Conservation (phyloP, 2,113 vertebrate genomes). For the Sisor rabdophorus region DNA sequence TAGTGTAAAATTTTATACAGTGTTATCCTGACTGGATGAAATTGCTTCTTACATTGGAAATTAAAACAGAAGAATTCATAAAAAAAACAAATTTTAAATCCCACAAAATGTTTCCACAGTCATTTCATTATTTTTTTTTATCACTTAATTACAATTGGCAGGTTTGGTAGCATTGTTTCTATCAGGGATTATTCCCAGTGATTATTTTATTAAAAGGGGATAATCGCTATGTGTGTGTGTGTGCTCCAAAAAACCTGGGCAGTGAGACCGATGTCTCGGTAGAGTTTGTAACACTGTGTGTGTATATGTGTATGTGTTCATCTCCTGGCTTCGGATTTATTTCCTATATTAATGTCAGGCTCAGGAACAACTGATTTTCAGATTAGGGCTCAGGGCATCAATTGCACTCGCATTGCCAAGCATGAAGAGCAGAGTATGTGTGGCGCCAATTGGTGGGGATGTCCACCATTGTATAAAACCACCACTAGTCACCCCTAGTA, state of each 20-base stretch:
- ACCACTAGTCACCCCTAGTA: too few relatives aligned
- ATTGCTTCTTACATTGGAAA: constrained; percentile 67
- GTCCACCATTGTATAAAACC: too few relatives aligned
- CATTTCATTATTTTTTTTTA: constrained; percentile 41
- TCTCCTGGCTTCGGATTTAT: constrained; percentile 76
- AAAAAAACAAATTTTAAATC: constrained; percentile 21
- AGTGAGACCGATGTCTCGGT: constrained; percentile 56
- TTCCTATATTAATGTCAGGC: constrained; percentile 52
- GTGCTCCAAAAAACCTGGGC: constrained; percentile 69
- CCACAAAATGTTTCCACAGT: constrained; percentile 50
- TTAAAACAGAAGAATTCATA: constrained; percentile 1
- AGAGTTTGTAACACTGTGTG: too few relatives aligned
- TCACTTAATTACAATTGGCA: constrained; percentile 73
- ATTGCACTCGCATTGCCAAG: constrained; percentile 50
- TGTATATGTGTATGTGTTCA: too few relatives aligned
- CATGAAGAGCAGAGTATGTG: constrained; percentile 27
- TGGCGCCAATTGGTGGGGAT: too few relatives aligned
- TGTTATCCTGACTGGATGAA: constrained; percentile 74
- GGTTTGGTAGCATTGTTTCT: constrained; percentile 68
- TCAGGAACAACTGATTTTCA: constrained; percentile 36
- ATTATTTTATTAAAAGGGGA: constrained; percentile 64
- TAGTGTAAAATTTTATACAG: constrained; percentile 69
- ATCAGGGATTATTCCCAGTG: constrained; percentile 54
- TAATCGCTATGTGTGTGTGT: constrained; percentile 33
- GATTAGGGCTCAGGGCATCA: constrained; percentile 25